Base-by-base conservation (phyloP, 2,888 invertebrate genomes). In the Margaritifera margaritifera region DNA sequence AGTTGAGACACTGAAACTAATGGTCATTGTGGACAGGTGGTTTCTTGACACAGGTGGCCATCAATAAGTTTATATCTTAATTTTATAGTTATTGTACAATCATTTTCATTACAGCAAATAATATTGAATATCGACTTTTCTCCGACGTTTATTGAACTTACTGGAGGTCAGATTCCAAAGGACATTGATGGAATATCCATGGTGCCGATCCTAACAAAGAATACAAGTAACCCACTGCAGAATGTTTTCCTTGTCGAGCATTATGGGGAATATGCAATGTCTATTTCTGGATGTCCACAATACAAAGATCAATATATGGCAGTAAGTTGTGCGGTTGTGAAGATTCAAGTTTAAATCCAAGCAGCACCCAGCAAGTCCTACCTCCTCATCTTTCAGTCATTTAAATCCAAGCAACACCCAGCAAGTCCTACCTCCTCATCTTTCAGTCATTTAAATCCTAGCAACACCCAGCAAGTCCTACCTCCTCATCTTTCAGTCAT, bases 41-140 rank as follows among this genome's bases (percentile, higher is more conserved):
- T 42, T 42, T 42, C 3, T 42, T 42, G 15, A 42, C 0, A 1
- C 2, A 11, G 42, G 42, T 11, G 15, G 42, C 42, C 42, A 42
- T 42, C 15, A 20, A n/a, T 8, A 59, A 59, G 59, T 15, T 25
- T 59, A 8, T 24, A 3, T 20, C 27, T 24, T 20, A 59, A 59
- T 24, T 27, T 24, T 11, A 25, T 27, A 25, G 8, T 42, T 55
- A 24, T 19, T 19, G 27, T 22, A 51, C n/a, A 11, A 8, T 50
- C 2, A 59, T 67, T 62, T 19, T 85, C 89, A 0, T 81, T 90
- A 1, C 89, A 92, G 72, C 85, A 92, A 64, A 93, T 94, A 0
- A 92, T 94, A 0, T 91, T 94, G 11, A 93, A 94, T 79, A 93
- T 96, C n/a, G 97, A 97, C 88, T 85, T 97, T 56, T 94, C 94